A percentile compares a stretch with the other conserved stretches of the same genome.
These are phyloP conservation scores for Nephrotoma guestfalica DNA, from an alignment of 2,888 invertebrate genomes.

Conservation along the genomic window DNA sequence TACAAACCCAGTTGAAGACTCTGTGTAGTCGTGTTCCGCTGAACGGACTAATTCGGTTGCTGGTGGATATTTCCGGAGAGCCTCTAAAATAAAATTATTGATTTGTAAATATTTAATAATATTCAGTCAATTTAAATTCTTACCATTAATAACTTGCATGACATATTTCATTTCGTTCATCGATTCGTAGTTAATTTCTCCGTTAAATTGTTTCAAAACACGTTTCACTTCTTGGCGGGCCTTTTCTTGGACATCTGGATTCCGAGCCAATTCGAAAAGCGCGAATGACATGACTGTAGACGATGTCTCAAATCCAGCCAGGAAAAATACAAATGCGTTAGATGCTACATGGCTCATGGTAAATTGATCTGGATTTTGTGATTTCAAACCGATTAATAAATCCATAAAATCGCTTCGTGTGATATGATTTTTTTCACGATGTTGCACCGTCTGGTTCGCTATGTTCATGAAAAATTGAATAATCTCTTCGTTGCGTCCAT, in stretches of 20 bases:
- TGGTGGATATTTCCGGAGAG: constrained; percentile 12
- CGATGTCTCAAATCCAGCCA: constrained; percentile 36
- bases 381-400: constrained; percentile 22
- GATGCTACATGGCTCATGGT: constrained; percentile 21
- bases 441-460: constrained; percentile 34
- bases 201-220: constrained; percentile 21
- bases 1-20: constrained; percentile 16
- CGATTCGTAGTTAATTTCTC: constrained; percentile 27
- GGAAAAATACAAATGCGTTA: constrained; percentile 33
- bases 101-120: not conserved
- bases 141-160: constrained; percentile 29
- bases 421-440: constrained; percentile 34
- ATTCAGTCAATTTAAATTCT: not conserved
- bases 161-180: constrained; percentile 29
- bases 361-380: not conserved
- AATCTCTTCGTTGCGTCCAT: constrained; percentile 18
- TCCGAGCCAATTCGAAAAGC: constrained; percentile 30
- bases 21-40: constrained; percentile 7
- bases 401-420: constrained; percentile 39
- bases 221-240: constrained; percentile 26
- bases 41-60: constrained; percentile 8
- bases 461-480: constrained; percentile 34
- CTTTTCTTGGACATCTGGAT: constrained; percentile 29
- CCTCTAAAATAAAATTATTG: constrained; percentile 7
- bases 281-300: constrained; percentile 28